Conservation (phyloP, 2,113 vertebrate genomes). For the Ailurus styani region DNA sequence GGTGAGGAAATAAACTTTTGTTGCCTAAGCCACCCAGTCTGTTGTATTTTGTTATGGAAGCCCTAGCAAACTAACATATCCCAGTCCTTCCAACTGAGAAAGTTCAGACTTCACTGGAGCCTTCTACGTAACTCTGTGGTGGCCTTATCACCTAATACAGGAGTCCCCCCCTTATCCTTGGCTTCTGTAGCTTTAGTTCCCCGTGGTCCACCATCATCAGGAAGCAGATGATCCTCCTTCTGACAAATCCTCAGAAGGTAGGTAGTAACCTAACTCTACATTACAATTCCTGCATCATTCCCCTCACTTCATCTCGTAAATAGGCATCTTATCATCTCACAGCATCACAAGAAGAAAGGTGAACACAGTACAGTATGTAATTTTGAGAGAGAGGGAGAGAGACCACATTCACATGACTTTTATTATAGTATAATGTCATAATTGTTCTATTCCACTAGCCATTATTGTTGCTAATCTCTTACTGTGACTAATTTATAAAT, state of each 20-base stretch:
- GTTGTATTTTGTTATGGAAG: not conserved
- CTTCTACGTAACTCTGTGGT: not conserved
- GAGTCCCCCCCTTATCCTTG: not conserved
- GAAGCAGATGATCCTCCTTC: not conserved
- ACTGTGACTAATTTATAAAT: not conserved
- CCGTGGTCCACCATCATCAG: not conserved
- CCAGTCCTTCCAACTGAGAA: not conserved
- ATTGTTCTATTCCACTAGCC: not conserved
- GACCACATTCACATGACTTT: not conserved
- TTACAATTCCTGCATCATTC: not conserved
- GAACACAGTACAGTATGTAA: not conserved
- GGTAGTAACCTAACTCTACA: not conserved
- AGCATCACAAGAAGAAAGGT: not conserved
- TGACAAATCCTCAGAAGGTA: not conserved
- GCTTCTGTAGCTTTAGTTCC: not conserved
- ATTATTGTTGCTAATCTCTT: not conserved
- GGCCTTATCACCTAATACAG: not conserved
- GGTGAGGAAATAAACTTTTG: not conserved
- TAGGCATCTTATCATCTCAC: not conserved
- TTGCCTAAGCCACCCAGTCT: not conserved
- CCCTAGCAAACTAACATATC: not conserved
- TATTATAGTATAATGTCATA: not conserved
- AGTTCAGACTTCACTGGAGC: not conserved
- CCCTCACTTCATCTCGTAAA: not conserved
- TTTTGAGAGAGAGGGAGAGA: not conserved